Base-by-base conservation (phyloP, 1,140 invertebrate species). In the Bombyx mandarina region DNA sequence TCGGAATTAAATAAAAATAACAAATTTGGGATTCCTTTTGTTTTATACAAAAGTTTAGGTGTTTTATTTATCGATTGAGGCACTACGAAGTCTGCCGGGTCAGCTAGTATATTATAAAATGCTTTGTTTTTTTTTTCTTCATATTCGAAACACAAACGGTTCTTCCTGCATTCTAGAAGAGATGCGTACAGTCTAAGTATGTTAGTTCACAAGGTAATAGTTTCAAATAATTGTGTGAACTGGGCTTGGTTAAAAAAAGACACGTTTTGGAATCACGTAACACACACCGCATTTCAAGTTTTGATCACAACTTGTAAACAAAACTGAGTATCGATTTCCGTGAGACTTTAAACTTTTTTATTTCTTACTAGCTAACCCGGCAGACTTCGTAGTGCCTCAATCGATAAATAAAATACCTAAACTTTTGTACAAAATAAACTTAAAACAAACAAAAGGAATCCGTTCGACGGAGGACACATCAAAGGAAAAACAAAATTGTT, bases 221-320 rank as follows among this genome's bases (percentile, higher is more conserved):
- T 54, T 49, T 47, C 50, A 56, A 58, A 58, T 62, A 47, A 56
- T 45, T 57, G 61, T 62, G 61, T 58, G 61, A 62, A 62, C 53
- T 62, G 54, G 60, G 56, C 56, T 58, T 46, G 26, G 54, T 43
- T 54, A 45, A 60, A 62, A 18, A 58, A 62, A 54, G 57, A 54
- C 53, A 50, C 50, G 49, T 12, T 56, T 55, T n/a, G 12, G 61
- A 55, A 56, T 62, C 61, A 62, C 61, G 61, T 62, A 62, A 62
- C 52, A 58, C 7, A 12, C 50, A 62, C 54, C 52, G 56, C 61
- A 54, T 49, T 45, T 43, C 45, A 45, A 56, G 45, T 43, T 50
- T 52, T 52, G 61, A 55, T 56, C 61, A 62, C 61, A 53, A 62
- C 58, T 18, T 47, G 61, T 46, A 51, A 58, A 52, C 61, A 42